Conservation (phyloP, 2,888 invertebrate genomes). For the Sipha maydis region DNA sequence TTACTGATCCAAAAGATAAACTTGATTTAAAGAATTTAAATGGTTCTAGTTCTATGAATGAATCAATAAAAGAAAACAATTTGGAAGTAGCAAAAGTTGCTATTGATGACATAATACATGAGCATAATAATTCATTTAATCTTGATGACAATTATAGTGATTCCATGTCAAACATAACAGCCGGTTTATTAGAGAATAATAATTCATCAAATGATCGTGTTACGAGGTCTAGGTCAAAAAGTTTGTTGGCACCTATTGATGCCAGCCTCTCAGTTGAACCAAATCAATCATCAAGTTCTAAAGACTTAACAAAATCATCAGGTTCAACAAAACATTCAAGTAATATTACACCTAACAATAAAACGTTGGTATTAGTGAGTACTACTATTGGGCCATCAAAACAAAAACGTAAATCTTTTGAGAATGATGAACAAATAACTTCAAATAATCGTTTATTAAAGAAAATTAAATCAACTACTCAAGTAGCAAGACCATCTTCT, state of each 20-base stretch:
- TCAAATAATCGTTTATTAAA: not conserved
- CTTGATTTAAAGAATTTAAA: not conserved
- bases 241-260: not conserved
- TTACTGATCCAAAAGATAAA: not conserved
- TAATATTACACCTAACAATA: not conserved
- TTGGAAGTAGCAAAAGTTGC: no score
- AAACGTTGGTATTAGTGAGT: no score
- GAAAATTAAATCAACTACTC: not conserved
- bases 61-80: not conserved
- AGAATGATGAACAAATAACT: not conserved
- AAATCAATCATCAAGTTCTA: not conserved
- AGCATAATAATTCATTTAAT: not conserved
- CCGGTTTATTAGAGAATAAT: not conserved
- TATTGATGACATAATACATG: no score
- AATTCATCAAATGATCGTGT: not conserved
- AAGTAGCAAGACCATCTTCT: not conserved
- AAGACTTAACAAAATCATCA: not conserved
- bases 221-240: not conserved
- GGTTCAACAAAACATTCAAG: not conserved
- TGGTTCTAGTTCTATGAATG: not conserved
- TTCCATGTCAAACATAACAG: not conserved
- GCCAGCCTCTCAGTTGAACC: no score
- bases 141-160: not conserved
- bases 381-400: not conserved
- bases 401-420: not conserved